Conservation (phyloP, 2,888 invertebrate species). For the Agapetus fuscipes region DNA sequence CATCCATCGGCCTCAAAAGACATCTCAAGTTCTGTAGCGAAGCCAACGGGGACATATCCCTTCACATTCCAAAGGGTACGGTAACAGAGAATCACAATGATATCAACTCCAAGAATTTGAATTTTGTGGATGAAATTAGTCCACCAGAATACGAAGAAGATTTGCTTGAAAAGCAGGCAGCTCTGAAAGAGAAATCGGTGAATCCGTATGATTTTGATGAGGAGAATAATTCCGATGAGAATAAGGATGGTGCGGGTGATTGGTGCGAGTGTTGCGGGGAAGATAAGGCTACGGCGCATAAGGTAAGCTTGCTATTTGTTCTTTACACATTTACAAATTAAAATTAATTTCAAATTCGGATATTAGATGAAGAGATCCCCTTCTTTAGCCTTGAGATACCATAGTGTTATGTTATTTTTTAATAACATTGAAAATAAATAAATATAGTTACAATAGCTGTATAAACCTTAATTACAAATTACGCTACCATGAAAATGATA, state of each 20-base stretch:
- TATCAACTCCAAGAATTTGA: conserved; percentile 10
- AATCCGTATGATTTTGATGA: conserved; percentile 18
- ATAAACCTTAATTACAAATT: too few relatives aligned
- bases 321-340: too few relatives aligned
- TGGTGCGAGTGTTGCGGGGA: conserved; percentile 18
- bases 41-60: conserved; percentile 3
- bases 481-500: too few relatives aligned
- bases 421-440: background rate
- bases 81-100: conserved; percentile 13
- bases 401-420: too few relatives aligned
- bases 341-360: too few relatives aligned
- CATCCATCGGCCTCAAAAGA: conserved; percentile 14
- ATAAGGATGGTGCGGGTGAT: conserved; percentile 1
- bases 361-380: too few relatives aligned
- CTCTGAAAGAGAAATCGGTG: too few relatives aligned
- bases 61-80: conserved; percentile 7
- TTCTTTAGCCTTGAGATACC: too few relatives aligned
- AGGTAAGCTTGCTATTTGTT: conserved; percentile 6
- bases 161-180: background rate
- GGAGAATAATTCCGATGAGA: conserved; percentile 6
- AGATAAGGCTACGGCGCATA: conserved; percentile 14
- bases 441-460: too few relatives aligned
- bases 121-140: conserved; percentile 4
- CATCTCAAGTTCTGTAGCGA: conserved; percentile 16
- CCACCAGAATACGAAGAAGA: background rate